Evolutionary conservation across 2,888 invertebrate species (phyloP).

Genomic region (Prosapia bicincta): DNA sequence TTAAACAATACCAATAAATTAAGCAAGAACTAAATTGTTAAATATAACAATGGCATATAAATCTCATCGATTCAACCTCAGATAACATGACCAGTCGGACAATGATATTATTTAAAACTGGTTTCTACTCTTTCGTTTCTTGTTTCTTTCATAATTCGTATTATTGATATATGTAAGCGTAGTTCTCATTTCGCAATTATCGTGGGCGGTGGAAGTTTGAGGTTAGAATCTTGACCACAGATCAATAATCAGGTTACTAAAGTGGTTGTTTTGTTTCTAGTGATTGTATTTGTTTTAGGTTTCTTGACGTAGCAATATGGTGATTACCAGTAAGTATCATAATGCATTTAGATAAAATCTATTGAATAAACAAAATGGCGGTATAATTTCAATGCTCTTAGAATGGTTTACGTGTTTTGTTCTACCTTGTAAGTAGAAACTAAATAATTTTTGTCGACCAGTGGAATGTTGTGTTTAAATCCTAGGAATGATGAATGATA

Average conservation of each 20-base stretch:
- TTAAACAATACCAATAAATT: not conserved
- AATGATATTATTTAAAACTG: not conserved
- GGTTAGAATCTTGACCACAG: not conserved
- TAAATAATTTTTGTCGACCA: no score
- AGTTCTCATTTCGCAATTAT: slow-evolving; percentile 2
- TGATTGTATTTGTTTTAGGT: not conserved
- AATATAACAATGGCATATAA: not conserved
- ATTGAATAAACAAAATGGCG: no score
- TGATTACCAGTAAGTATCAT: no score
- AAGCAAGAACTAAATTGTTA: not conserved
- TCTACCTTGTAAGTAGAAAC: no score
- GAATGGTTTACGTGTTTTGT: no score
- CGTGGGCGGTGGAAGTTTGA: not conserved
- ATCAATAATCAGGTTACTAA: not conserved
- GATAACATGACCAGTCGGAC: not conserved
- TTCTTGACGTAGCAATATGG: no score
- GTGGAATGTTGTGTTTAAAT: no score
- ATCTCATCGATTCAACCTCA: not conserved
- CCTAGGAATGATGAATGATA: no score
- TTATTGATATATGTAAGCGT: not conserved
- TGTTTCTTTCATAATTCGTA: slow-evolving; percentile 1
- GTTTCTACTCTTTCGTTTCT: not conserved
- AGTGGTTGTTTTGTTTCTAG: not conserved
- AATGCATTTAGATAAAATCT: no score
- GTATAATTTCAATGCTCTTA: no score